These are phyloP conservation scores for Tetraneura akinire DNA, from an alignment of 1,140 invertebrate species.

Conservation along the genomic window DNA sequence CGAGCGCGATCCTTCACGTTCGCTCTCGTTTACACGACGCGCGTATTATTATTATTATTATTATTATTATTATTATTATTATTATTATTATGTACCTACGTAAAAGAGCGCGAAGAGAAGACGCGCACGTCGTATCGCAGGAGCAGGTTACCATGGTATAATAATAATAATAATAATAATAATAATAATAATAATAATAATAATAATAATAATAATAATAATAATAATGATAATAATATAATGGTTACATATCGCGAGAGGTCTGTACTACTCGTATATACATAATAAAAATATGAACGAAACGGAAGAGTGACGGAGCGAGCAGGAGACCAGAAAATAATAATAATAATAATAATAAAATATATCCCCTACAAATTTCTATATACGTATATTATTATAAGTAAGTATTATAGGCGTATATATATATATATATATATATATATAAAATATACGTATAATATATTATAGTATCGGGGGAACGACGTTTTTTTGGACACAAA, in stretches of 20 bases:
- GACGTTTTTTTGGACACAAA: slow-evolving; percentile 37
- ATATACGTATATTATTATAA: neutral
- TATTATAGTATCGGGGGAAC: neutral
- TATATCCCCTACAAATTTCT: neutral
- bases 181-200: too few relatives aligned
- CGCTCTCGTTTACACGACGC: neutral
- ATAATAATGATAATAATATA: too few relatives aligned
- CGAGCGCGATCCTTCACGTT: neutral
- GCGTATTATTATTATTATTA: too few relatives aligned
- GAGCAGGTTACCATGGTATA: neutral
- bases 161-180: too few relatives aligned
- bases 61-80: too few relatives aligned
- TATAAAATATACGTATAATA: neutral
- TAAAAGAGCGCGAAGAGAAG: neutral
- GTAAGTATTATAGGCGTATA: neutral
- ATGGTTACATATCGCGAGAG: too few relatives aligned
- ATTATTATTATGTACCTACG: neutral
- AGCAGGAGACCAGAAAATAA: neutral
- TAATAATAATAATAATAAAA: slow-evolving; percentile 5
- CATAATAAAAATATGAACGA: too few relatives aligned
- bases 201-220: too few relatives aligned
- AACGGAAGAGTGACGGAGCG: neutral
- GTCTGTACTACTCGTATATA: too few relatives aligned
- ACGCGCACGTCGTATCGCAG: neutral
- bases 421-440: neutral